phyloP scores from a whole-genome alignment of 1,140 invertebrate genomes.

The Zophobas morio region DNA sequence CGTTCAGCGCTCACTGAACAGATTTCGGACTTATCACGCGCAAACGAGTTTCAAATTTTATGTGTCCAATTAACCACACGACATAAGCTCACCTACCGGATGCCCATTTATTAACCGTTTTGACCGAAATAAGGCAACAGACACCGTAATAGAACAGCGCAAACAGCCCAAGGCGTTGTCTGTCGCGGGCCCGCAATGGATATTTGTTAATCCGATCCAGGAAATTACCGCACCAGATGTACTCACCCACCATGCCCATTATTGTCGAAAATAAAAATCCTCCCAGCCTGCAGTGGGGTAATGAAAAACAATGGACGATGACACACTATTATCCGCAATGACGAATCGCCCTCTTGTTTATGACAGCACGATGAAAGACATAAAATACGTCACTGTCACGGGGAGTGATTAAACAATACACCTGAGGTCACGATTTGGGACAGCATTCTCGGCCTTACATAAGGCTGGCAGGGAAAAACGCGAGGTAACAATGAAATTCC shows the following conservation, averaged over 20 bases:
- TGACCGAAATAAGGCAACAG: too few relatives aligned
- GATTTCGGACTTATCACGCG: too few relatives aligned
- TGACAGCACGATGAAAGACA: conserved; percentile 34
- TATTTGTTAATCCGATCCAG: too few relatives aligned
- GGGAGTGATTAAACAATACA: conserved; percentile 40
- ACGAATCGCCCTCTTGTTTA: conserved; percentile 35
- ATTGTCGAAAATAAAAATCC: background rate
- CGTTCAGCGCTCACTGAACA: too few relatives aligned
- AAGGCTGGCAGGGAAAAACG: conserved; percentile 13
- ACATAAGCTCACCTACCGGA: too few relatives aligned
- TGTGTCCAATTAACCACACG: too few relatives aligned
- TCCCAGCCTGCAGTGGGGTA: background rate
- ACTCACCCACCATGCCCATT: background rate
- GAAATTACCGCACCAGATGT: too few relatives aligned
- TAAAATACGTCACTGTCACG: conserved; percentile 38
- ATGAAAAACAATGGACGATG: conserved; percentile 9
- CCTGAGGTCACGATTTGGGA: conserved; percentile 33
- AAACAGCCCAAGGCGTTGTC: too few relatives aligned
- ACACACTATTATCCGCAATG: conserved; percentile 17
- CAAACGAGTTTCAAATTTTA: too few relatives aligned
- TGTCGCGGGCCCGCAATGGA: too few relatives aligned
- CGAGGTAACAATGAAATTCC: conserved; percentile 25
- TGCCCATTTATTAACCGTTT: too few relatives aligned
- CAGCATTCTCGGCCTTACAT: conserved; percentile 26
- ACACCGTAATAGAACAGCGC: too few relatives aligned